These are phyloP conservation scores for Borostomias antarcticus DNA, from an alignment of 2,797 vertebrate genomes.

Conservation along the genomic window DNA sequence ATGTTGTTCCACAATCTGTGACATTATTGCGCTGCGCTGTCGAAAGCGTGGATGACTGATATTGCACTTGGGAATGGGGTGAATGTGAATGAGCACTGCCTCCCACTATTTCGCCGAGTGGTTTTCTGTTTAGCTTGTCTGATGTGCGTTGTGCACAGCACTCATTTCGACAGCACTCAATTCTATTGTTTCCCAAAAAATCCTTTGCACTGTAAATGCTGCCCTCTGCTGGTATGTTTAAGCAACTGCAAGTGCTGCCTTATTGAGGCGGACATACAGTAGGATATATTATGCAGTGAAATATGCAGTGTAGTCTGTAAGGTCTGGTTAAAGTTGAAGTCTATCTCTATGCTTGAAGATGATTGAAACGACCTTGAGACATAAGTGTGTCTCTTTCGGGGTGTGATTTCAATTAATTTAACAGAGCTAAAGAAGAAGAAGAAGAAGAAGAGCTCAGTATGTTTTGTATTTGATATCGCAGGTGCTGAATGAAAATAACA, in stretches of 20 bases:
- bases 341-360: neutral
- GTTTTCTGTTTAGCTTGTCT: too few relatives aligned
- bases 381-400: neutral
- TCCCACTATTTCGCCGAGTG: too few relatives aligned
- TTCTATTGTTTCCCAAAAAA: too few relatives aligned
- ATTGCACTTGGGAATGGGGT: too few relatives aligned
- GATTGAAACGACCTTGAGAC: neutral
- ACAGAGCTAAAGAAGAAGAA: too few relatives aligned
- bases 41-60: too few relatives aligned
- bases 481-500: neutral
- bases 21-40: too few relatives aligned
- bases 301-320: neutral
- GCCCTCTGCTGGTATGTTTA: constrained; percentile 40
- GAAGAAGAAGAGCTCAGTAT: too few relatives aligned
- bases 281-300: neutral
- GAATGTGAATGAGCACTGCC: too few relatives aligned
- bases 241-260: constrained; percentile 12
- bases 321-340: neutral
- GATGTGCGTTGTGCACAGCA: too few relatives aligned
- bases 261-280: neutral
- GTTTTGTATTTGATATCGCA: neutral
- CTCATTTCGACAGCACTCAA: too few relatives aligned
- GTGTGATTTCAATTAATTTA: neutral
- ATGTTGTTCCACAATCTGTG: too few relatives aligned
- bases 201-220: constrained; percentile 13